Percentiles rank a stretch among this genome's conserved stretches.
Evolutionary conservation across 2,797 vertebrate genomes (phyloP).

Genomic region (Siniperca obscura): DNA sequence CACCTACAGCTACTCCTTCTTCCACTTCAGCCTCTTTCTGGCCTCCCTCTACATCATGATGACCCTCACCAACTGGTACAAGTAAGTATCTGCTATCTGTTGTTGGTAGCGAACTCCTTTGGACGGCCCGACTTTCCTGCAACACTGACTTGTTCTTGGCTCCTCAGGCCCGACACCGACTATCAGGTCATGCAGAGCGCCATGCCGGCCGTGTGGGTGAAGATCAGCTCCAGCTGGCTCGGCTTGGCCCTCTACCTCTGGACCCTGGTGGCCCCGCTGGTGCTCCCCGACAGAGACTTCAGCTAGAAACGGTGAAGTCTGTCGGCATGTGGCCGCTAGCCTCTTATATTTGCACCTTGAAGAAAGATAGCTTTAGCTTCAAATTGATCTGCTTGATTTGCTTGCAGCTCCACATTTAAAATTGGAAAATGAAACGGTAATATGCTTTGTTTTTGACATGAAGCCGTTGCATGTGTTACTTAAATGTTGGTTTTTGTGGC

Average conservation of each 20-base stretch:
- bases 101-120: accelerated
- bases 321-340: neutral
- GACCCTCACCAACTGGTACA: slow-evolving; percentile 97
- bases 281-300: slow-evolving; percentile 90
- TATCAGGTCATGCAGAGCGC: slow-evolving; percentile 81
- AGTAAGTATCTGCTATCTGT: slow-evolving; percentile 76
- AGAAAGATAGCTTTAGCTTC: slow-evolving; percentile 20
- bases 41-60: slow-evolving; percentile 97
- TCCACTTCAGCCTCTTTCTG: slow-evolving; percentile 91
- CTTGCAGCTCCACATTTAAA: neutral
- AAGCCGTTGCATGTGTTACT: neutral
- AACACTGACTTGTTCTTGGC: neutral
- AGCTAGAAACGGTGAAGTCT: slow-evolving; percentile 74
- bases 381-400: neutral
- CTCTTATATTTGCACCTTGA: slow-evolving; percentile 13
- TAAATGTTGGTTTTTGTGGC: neutral
- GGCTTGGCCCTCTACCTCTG: slow-evolving; percentile 91
- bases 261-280: slow-evolving; percentile 92
- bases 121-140: accelerated
- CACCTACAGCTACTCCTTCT: slow-evolving; percentile 93
- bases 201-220: slow-evolving; percentile 95
- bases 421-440: neutral
- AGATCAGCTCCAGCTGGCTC: slow-evolving; percentile 93
- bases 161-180: slow-evolving; percentile 81
- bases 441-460: neutral